Evolutionary conservation across 2,888 invertebrate genomes (phyloP), one percentile per base, ranked within the genome.

Genomic region (Clostera curtula): DNA sequence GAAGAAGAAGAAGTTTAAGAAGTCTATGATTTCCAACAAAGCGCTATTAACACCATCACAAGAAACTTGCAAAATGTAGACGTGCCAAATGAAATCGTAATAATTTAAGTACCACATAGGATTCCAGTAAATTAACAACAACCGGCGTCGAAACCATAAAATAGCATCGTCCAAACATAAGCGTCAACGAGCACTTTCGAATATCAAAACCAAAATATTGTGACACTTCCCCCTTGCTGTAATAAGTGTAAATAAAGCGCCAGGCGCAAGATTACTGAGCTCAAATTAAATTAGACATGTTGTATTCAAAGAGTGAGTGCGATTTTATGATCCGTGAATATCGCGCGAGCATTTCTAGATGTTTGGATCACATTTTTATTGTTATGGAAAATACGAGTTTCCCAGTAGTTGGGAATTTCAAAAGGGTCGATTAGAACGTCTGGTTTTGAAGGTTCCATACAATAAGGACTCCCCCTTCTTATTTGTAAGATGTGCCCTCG

Each of bases 261-360:
- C 36, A 40, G 32, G 40, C 48, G 48, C 47, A 37, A 49, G 47
- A 50, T 52, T 54, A 54, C 53, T 42, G 57, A 50, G 82, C 62
- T 75, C 79, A 63, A 63, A 61, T 63, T 79, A 73, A 62, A 67
- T 64, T 60, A 70, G 79, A 43, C 64, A 54, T 50, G 61, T 43
- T 61, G 61, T 63, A 66, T 65, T 66, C 68, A 67, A 62, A 60
- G 62, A 63, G 51, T 68, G 63, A 70, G 67, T 63, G 65, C 65
- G 70, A 76, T 74, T 83, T 83, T 83, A 83, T 83, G 83, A 79
- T 75, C 83, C 82, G 82, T 80, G 83, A 83, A 83, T 80, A 82
- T 77, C 79, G 73, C 75, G 49, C 69, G 72, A 70, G 79, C 80
- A 79, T 82, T 80, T 75, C 77, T 80, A 77, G 82, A 80, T 80